These are phyloP conservation scores for Abrostola tripartita DNA, from an alignment of 2,888 invertebrate genomes.

Conservation along the genomic window DNA sequence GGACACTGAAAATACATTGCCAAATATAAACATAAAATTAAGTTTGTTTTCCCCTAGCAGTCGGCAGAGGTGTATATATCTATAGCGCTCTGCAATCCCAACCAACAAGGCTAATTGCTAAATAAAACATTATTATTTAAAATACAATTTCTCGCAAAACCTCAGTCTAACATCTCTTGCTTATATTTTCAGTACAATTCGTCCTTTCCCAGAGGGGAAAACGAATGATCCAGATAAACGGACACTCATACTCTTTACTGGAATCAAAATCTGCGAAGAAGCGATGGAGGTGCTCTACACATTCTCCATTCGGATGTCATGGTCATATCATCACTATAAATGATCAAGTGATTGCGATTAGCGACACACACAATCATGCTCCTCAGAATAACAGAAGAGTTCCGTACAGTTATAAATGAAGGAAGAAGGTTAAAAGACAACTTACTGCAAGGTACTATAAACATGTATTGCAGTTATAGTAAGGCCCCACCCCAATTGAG, in stretches of 20 bases:
- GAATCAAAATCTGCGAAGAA: slow-evolving; percentile 32
- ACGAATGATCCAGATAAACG: slow-evolving; percentile 59
- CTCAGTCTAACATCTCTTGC: neutral
- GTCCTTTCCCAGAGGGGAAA: slow-evolving; percentile 62
- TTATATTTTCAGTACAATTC: slow-evolving; percentile 56
- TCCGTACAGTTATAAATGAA: neutral
- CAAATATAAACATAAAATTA: no score
- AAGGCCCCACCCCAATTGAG: no score
- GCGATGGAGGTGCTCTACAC: slow-evolving; percentile 66
- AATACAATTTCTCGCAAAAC: neutral
- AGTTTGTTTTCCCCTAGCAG: no score
- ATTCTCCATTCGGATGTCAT: slow-evolving; percentile 58
- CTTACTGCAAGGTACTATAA: no score
- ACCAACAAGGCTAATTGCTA: no score
- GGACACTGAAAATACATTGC: no score
- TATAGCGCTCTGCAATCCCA: no score
- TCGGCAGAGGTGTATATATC: no score
- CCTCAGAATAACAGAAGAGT: slow-evolving; percentile 1
- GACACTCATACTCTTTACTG: slow-evolving; percentile 60
- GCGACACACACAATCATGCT: slow-evolving; percentile 31
- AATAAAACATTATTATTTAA: no score
- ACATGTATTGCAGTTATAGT: no score
- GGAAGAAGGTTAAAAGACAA: no score
- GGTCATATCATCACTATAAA: slow-evolving; percentile 59
- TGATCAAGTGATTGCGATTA: slow-evolving; percentile 26